Evolutionary conservation across 2,113 vertebrate genomes (phyloP).

Genomic region (Sceloporus tristichus): DNA sequence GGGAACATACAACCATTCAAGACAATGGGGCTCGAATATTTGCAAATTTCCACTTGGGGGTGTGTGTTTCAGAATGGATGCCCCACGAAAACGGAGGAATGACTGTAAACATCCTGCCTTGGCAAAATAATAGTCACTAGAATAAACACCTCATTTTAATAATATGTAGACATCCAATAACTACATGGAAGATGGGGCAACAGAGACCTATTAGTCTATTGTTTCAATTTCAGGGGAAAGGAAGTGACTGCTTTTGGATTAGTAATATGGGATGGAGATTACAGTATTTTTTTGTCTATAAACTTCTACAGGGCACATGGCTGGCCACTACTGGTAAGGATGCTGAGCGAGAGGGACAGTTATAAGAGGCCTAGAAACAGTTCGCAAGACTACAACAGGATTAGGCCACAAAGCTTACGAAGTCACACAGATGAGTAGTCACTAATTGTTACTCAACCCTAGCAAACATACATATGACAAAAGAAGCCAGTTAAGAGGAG

Average conservation of each 20-base stretch:
- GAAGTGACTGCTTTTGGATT: not conserved
- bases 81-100: no score
- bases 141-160: not conserved
- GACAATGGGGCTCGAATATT: no score
- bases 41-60: no score
- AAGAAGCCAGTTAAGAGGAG: slow-evolving; percentile 12
- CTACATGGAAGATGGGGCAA: not conserved
- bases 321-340: not conserved
- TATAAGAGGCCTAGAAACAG: slow-evolving; percentile 1
- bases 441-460: slow-evolving; percentile 32
- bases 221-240: not conserved
- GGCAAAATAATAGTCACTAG: not conserved
- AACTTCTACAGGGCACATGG: no score
- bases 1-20: no score
- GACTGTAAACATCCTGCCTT: no score
- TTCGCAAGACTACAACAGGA: not conserved
- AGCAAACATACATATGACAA: not conserved
- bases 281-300: not conserved
- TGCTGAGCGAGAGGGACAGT: not conserved
- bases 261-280: not conserved
- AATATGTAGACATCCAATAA: not conserved
- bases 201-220: no score
- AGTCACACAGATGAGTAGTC: slow-evolving; percentile 15
- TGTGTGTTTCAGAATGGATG: no score
- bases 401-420: not conserved